Evolutionary conservation across 2,113 vertebrate species (phyloP).

Genomic region (Mesoclemmys tuberculata): DNA sequence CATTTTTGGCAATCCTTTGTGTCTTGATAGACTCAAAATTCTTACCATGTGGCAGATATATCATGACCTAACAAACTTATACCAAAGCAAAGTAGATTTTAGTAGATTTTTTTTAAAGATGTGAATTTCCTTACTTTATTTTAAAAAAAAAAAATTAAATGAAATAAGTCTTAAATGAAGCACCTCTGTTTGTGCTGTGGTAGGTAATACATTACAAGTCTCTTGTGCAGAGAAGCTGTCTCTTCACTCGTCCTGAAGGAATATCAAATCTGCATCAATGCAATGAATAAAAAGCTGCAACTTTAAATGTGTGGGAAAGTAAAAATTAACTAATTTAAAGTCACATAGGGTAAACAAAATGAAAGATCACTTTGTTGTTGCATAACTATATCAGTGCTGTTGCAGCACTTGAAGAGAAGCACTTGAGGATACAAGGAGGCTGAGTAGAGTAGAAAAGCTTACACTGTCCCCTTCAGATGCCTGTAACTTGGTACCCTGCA

Average conservation of each 20-base stretch:
- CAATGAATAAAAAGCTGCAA: neutral
- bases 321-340: neutral
- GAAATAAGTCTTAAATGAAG: neutral
- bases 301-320: neutral
- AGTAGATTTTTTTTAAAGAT: neutral
- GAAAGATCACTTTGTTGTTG: neutral
- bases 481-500: neutral
- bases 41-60: neutral
- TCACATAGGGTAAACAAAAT: neutral
- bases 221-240: rapidly evolving
- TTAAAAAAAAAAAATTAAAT: neutral
- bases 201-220: too few species aligned
- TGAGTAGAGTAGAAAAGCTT: neutral
- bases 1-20: rapidly evolving
- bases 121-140: neutral
- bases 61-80: rapidly evolving
- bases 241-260: neutral
- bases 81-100: neutral
- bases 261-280: neutral
- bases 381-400: neutral
- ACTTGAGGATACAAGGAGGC: neutral
- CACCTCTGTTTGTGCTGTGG: neutral
- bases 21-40: neutral
- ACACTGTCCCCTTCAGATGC: neutral
- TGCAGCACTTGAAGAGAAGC: neutral